A percentile compares a stretch with the other conserved stretches of the same genome.
Conservation (phyloP, 2,113 vertebrate species). For the Xiphias gladius region DNA sequence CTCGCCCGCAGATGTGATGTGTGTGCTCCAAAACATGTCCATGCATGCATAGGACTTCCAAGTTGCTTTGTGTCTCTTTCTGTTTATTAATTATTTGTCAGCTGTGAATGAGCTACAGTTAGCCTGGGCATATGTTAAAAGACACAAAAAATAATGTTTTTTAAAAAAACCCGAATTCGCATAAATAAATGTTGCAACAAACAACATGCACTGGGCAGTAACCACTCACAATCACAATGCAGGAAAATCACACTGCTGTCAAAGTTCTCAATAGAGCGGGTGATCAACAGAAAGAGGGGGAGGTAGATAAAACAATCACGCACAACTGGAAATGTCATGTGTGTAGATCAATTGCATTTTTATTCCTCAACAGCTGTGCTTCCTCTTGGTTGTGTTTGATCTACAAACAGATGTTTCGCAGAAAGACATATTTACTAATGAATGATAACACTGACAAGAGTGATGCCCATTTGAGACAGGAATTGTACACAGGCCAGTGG, state of each 20-base stretch:
- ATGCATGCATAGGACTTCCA: background rate
- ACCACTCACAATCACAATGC: background rate
- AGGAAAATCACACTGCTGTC: background rate
- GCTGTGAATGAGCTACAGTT: background rate
- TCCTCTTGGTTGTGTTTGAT: conserved; percentile 13
- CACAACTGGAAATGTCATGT: background rate
- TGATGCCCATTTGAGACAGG: background rate
- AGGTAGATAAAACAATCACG: conserved; percentile 6
- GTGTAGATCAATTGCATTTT: background rate
- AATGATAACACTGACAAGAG: background rate
- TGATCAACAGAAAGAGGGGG: background rate
- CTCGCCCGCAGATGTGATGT: conserved; percentile 6
- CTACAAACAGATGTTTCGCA: conserved; percentile 31
- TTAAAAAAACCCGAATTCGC: background rate
- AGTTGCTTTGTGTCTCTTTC: background rate
- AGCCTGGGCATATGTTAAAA: background rate
- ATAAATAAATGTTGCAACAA: background rate
- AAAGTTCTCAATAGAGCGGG: background rate
- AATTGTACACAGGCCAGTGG: background rate
- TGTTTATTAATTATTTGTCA: background rate
- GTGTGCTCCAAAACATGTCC: background rate
- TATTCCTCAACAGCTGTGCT: background rate
- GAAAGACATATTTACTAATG: background rate
- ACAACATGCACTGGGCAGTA: background rate
- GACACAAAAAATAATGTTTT: background rate